These are phyloP conservation scores for Falco concolor DNA, from an alignment of 2,797 vertebrate genomes.

Conservation along the genomic window DNA sequence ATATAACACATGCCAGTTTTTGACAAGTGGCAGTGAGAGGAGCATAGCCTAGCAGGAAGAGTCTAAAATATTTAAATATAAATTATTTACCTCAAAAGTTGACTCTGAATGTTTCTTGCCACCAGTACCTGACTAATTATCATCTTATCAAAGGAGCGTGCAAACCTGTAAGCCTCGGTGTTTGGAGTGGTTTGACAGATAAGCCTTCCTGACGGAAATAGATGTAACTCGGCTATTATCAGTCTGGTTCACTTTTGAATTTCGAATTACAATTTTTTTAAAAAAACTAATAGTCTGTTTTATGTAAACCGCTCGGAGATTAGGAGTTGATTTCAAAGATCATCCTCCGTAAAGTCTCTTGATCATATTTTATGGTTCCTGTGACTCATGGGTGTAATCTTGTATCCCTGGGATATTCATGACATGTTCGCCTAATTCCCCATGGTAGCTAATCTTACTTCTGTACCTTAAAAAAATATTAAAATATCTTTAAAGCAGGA, in stretches of 20 bases:
- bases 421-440: constrained; percentile 10
- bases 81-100: constrained; percentile 15
- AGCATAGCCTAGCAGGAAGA: neutral
- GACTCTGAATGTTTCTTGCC: constrained; percentile 5
- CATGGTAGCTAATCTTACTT: constrained; percentile 3
- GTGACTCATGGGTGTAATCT: constrained; percentile 26
- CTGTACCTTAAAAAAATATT: constrained; percentile 16
- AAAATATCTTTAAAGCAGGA: constrained; percentile 26
- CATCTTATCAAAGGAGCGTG: constrained; percentile 5
- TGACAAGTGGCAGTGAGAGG: neutral
- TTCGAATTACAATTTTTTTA: neutral
- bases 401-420: constrained; percentile 42
- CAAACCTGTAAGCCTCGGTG: neutral
- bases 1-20: neutral
- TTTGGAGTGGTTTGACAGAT: neutral
- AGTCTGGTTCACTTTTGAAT: neutral
- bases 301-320: neutral
- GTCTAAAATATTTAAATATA: neutral
- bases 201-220: neutral
- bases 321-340: constrained; percentile 56
- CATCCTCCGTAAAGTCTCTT: constrained; percentile 42
- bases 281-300: neutral
- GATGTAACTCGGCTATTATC: neutral
- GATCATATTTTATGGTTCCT: constrained; percentile 52
- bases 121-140: neutral